phyloP scores from a whole-genome alignment of 2,113 vertebrate species.

The Hippocampus guttulatus region DNA sequence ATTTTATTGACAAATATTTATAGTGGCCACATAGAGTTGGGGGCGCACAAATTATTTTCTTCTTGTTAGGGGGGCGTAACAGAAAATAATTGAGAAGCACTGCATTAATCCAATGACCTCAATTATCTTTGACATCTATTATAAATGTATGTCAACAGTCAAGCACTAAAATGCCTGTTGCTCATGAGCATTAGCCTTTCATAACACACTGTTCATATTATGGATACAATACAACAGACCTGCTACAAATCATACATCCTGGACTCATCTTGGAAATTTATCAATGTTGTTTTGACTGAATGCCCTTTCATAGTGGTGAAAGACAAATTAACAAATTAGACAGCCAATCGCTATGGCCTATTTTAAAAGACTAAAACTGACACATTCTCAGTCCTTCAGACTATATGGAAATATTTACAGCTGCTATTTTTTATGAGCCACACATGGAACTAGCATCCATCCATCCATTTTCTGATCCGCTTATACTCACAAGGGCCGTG shows the following conservation, averaged over 20 bases:
- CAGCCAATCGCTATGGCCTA: not conserved
- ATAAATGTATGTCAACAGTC: constrained; percentile 24
- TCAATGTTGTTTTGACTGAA: not conserved
- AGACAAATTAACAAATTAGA: not conserved
- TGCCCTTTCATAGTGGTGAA: not conserved
- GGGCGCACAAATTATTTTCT: too few species aligned
- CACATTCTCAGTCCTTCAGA: not conserved
- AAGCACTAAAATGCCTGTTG: constrained; percentile 14
- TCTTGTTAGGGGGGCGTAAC: too few species aligned
- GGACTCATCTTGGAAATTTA: not conserved
- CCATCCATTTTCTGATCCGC: too few species aligned
- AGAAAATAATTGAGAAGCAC: too few species aligned
- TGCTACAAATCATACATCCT: not conserved
- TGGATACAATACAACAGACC: not conserved
- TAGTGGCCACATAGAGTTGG: too few species aligned
- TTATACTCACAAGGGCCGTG: too few species aligned
- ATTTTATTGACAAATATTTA: too few species aligned
- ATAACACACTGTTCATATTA: constrained; percentile 15
- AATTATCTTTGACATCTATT: too few species aligned
- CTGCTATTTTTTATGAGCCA: not conserved
- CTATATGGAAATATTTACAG: not conserved
- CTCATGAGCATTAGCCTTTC: constrained; percentile 29
- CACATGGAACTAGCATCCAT: not conserved
- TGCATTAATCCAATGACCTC: constrained; percentile 2
- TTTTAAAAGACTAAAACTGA: not conserved